phyloP scores from a whole-genome alignment of 2,113 vertebrate species.

The Oriolus oriolus region DNA sequence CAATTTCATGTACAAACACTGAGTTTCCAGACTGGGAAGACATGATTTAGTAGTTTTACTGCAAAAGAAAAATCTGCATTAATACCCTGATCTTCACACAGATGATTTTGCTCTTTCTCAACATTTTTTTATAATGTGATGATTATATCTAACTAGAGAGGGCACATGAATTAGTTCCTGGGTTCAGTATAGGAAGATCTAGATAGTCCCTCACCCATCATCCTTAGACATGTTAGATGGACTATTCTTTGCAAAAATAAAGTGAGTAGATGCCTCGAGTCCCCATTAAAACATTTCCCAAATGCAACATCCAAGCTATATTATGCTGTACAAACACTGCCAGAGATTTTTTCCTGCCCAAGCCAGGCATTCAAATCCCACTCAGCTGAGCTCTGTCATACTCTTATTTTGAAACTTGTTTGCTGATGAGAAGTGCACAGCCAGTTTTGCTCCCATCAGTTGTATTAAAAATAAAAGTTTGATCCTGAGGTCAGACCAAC shows the following conservation, averaged over 20 bases:
- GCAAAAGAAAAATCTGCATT: neutral
- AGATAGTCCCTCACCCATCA: neutral
- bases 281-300: neutral
- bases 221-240: neutral
- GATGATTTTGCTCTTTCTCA: neutral
- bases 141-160: neutral
- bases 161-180: neutral
- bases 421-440: neutral
- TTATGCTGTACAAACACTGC: neutral
- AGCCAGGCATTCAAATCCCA: neutral
- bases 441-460: neutral
- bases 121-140: neutral
- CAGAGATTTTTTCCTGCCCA: neutral
- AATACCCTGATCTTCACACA: neutral
- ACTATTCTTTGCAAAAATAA: neutral
- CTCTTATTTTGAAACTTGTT: neutral
- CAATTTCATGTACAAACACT: conserved; percentile 24
- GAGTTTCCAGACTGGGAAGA: neutral
- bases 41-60: neutral
- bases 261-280: neutral
- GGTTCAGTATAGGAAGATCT: neutral
- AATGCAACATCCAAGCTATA: neutral
- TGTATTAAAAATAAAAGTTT: neutral
- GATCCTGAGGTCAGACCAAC: neutral
- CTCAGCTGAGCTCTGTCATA: neutral